Base-by-base conservation (phyloP, 2,113 vertebrate species). In the Melanotaenia duboulayi region DNA sequence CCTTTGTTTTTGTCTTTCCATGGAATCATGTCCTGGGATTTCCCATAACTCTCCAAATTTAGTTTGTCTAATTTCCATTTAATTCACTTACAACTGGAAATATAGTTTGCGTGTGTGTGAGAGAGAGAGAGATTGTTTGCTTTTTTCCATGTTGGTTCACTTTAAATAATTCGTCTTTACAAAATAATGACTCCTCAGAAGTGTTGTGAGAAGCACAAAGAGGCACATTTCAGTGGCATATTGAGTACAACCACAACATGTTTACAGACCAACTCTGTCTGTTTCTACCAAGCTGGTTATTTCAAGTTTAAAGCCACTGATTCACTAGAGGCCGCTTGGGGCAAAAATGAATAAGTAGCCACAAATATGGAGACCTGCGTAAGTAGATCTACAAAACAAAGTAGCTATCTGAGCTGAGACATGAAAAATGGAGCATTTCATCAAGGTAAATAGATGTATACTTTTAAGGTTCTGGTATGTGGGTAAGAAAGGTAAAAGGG, bases 21-120 rank as follows among this genome's bases (percentile, higher is more conserved):
- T 14, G n/a, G 72, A 88, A 84, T 1, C 22, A 9, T 25, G 11
- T 16, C 51, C 59, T 4, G 40, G 0, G 4, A 4, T 46, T 80
- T 76, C n/a, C 48, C 32, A 8, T 49, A 52, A 49, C 2, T 11
- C 48, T 4, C 16, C 2, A 10, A 58, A 22, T 39, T 13, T 37
- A 48, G 22, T 23, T 40, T 0, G 1, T 44, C 10, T 7, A 0
- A 57, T 61, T 71, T 59, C 0, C 7, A 2, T n/a, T 2, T 23
- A 39, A 32, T 13, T 70, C 28, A 59, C 22, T 39, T 7, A 4
- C 40, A 19, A 25, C 2, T 22, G 4, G 3, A 50, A 59, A 24
- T 22, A 50, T 22, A 55, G 44, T 16, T 65, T 49, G 25, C 0
- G 32, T 35, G 32, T 35, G 8, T 35, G 8, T 12, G 40, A 25